Evolutionary conservation across 2,888 invertebrate species (phyloP), one percentile per base, ranked within the genome.

Genomic region (Autographa pulchrina): DNA sequence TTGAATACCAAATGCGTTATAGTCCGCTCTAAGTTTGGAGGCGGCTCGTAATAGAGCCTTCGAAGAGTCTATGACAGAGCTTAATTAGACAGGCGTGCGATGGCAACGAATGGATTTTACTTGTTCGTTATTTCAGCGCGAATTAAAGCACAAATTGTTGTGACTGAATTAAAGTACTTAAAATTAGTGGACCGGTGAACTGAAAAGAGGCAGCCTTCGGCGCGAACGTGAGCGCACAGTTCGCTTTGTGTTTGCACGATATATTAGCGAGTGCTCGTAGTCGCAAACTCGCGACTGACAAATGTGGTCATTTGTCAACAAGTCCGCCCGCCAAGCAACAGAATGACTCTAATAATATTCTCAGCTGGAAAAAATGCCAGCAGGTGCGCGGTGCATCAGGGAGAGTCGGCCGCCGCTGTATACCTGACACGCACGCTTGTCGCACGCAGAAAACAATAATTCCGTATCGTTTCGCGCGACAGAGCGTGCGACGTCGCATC

Each of bases 61-160:
- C 95, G 95, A 94, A 93, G 93, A 94, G 94, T 93, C 94, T 95
- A 95, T 95, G 95, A 95, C 95, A 94, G 93, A 93, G 93, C 93
- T 92, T 96, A 96, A 96, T 96, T 94, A 96, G 96, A 96, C 95
- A 95, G 94, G 93, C 95, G 94, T 91, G 89, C 89, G 92, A 91
- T 92, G 91, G 91, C 91, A 92, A 88, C 92, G 93, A 94, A 95
- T 96, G 95, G 95, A 94, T 92, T 96, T 95, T 95, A 92, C 95
- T 94, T 94, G 95, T 95, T 92, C 90, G 85, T 89, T 92, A 91
- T 92, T 92, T 91, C 86, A 85, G 85, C 72, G 85, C 83, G 82
- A 93, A 92, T 89, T 92, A 89, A 90, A 85, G 86, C 83, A 84
- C 85, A 85, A 91, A 91, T 91, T 90, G 86, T 88, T 86, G 80